A percentile compares a stretch with the other conserved stretches of the same genome.
phyloP scores from a whole-genome alignment of 35 echinoderm and acorn worm species.

The Hemicentrotus pulcherrimus region DNA sequence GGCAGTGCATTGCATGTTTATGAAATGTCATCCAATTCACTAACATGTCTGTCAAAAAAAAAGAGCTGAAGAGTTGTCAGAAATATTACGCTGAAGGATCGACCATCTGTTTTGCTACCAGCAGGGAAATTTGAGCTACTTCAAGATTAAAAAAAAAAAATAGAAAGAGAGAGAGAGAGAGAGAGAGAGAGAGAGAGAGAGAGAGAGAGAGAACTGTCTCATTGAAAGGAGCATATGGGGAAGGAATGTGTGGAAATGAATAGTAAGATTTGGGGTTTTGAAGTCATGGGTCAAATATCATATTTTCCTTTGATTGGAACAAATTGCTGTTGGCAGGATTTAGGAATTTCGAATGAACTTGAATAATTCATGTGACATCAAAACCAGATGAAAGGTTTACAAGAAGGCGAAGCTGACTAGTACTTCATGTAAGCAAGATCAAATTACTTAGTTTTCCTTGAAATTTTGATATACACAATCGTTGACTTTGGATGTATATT shows the following conservation, averaged over 20 bases:
- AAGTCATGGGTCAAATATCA: background rate
- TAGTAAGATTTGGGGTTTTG: background rate
- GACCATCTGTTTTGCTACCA: no score
- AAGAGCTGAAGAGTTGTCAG: no score
- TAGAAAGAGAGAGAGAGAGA: no score
- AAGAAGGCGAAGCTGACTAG: no score
- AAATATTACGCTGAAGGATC: no score
- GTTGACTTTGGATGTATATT: background rate
- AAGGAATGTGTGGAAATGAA: background rate
- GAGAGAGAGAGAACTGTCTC: background rate
- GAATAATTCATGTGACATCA: background rate
- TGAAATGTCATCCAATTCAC: no score
- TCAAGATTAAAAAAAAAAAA: no score
- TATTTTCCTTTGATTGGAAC: background rate
- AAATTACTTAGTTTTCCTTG: background rate
- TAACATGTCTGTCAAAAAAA: no score
- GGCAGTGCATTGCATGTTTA: no score
- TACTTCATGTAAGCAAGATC: no score
- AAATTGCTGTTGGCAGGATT: background rate
- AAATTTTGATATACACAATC: background rate
- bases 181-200: no score
- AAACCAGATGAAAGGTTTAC: background rate
- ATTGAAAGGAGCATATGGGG: background rate
- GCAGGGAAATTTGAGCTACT: no score
- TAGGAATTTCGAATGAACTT: background rate